Evolutionary conservation across 2,888 invertebrate genomes (phyloP).

Genomic region (Dasypolia templi): DNA sequence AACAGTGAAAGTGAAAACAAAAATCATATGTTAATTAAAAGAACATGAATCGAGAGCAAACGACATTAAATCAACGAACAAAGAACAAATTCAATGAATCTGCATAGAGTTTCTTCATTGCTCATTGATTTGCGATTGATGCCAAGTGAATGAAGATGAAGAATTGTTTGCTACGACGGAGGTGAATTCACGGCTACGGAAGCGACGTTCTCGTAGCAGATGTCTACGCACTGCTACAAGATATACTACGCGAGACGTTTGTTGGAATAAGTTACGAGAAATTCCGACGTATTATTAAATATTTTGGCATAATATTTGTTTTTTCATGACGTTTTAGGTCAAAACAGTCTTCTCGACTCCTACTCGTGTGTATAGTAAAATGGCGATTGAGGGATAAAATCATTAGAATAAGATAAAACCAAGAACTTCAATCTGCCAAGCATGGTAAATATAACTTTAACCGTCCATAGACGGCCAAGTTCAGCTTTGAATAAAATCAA

Average conservation of each 20-base stretch:
- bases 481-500: no score
- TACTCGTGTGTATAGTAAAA: background rate
- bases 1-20: background rate
- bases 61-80: background rate
- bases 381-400: background rate
- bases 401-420: background rate
- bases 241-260: slow-evolving; percentile 17
- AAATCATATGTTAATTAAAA: background rate
- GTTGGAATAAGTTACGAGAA: slow-evolving; percentile 2
- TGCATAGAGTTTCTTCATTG: no score
- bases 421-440: background rate
- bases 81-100: background rate
- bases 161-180: slow-evolving; percentile 19
- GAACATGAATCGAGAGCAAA: background rate
- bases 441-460: background rate
- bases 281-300: slow-evolving; percentile 22
- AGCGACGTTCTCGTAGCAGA: slow-evolving; percentile 43
- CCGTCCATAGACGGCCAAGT: background rate
- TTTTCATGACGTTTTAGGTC: background rate
- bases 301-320: background rate
- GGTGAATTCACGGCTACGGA: slow-evolving; percentile 25
- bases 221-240: slow-evolving; percentile 38
- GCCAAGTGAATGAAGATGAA: background rate
- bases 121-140: no score
- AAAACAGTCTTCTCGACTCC: no score